Percentiles rank a stretch among this genome's conserved stretches.
These are phyloP conservation scores for Dolichoris vasculosae DNA, from an alignment of 1,140 invertebrate genomes.

Conservation along the genomic window DNA sequence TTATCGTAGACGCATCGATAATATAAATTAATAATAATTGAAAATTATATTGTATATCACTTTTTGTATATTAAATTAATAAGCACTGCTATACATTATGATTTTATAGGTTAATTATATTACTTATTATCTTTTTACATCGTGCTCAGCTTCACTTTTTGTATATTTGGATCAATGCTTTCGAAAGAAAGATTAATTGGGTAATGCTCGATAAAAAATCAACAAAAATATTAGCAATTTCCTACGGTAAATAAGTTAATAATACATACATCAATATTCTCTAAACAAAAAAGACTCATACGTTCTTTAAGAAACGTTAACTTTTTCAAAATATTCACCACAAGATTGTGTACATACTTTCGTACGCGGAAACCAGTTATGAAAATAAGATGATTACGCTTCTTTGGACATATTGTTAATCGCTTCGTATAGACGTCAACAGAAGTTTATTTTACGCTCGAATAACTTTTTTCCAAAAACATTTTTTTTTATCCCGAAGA, in stretches of 20 bases:
- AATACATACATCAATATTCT: neutral
- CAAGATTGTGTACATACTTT: neutral
- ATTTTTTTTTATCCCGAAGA: neutral
- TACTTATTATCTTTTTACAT: neutral
- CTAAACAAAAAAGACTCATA: neutral
- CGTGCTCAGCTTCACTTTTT: neutral
- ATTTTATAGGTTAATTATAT: neutral
- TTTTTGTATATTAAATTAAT: neutral
- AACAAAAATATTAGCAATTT: neutral
- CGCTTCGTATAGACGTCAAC: neutral
- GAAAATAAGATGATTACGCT: neutral
- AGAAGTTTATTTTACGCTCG: neutral
- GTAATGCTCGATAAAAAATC: neutral
- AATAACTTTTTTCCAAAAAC: neutral
- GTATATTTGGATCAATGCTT: neutral
- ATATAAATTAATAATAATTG: neutral
- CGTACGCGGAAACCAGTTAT: neutral
- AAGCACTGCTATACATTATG: neutral
- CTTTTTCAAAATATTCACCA: constrained; percentile 3
- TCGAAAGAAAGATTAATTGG: neutral
- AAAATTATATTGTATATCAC: neutral
- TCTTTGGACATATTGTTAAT: constrained; percentile 22
- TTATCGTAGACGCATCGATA: neutral
- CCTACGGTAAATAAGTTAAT: constrained; percentile 9
- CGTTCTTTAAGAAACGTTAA: neutral